Percentiles rank a stretch among this genome's conserved stretches.
These are phyloP conservation scores for Canis aureus DNA, from an alignment of 2,113 vertebrate species.

Conservation along the genomic window DNA sequence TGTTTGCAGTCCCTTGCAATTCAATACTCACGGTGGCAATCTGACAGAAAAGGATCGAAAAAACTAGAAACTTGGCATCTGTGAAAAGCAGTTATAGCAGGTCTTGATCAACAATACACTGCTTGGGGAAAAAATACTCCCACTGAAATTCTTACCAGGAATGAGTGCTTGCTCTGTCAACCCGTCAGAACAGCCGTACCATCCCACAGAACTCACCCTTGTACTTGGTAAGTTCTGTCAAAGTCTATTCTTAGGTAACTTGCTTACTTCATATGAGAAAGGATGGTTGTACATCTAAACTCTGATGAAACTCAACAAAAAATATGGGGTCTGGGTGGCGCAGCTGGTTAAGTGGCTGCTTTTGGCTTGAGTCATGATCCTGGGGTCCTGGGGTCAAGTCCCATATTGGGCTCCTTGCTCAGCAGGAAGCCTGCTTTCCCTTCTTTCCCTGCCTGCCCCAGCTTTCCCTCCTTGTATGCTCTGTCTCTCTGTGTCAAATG, in stretches of 20 bases:
- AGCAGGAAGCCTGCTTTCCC: no score
- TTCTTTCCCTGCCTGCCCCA: no score
- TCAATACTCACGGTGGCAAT: accelerated
- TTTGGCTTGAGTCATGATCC: no score
- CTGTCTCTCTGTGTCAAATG: no score
- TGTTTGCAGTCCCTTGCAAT: neutral
- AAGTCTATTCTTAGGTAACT: neutral
- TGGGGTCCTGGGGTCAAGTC: no score
- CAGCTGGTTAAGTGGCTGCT: no score
- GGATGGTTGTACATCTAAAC: neutral
- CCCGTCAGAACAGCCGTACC: accelerated
- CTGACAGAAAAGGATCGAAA: neutral
- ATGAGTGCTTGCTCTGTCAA: accelerated
- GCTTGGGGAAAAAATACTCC: neutral
- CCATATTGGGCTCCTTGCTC: no score
- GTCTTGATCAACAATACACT: no score
- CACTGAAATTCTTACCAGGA: neutral
- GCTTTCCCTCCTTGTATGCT: no score
- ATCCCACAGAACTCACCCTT: neutral
- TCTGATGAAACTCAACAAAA: neutral
- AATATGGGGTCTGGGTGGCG: no score
- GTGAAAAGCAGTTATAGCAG: no score
- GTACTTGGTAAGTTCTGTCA: neutral
- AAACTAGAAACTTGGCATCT: neutral
- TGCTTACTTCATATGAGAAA: neutral